phyloP scores from a whole-genome alignment of 2,888 invertebrate genomes.

The Cataglyphis cursor region DNA sequence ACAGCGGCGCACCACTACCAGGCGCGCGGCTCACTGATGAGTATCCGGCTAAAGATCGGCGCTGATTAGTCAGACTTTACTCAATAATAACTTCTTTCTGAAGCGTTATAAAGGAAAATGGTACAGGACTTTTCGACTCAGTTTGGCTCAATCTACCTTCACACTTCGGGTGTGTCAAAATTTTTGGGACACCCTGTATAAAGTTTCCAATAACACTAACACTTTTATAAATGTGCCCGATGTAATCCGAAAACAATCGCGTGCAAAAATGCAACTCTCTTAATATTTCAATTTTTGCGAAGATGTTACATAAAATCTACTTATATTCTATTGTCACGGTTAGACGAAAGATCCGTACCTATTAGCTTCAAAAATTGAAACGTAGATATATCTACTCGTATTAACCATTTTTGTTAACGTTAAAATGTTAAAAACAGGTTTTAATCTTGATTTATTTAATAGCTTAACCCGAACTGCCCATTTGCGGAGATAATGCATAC shows the following conservation, averaged over 20 bases:
- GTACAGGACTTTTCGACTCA: too few relatives aligned
- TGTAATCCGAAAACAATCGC: background rate
- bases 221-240: background rate
- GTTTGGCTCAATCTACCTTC: too few relatives aligned
- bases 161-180: too few relatives aligned
- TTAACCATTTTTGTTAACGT: background rate
- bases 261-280: background rate
- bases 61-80: too few relatives aligned
- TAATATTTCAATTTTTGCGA: background rate
- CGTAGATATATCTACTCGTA: background rate
- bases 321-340: background rate
- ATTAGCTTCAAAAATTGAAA: background rate
- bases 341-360: background rate
- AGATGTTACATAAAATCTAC: background rate
- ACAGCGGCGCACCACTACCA: too few relatives aligned
- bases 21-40: too few relatives aligned
- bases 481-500: constrained; percentile 17
- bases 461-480: constrained; percentile 18
- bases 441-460: constrained; percentile 26
- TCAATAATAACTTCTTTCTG: too few relatives aligned
- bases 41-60: too few relatives aligned
- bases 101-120: too few relatives aligned
- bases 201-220: background rate
- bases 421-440: background rate
- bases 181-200: too few relatives aligned